Evolutionary conservation across 2,888 invertebrate genomes (phyloP).

Genomic region (Arrhopalites spinosus): DNA sequence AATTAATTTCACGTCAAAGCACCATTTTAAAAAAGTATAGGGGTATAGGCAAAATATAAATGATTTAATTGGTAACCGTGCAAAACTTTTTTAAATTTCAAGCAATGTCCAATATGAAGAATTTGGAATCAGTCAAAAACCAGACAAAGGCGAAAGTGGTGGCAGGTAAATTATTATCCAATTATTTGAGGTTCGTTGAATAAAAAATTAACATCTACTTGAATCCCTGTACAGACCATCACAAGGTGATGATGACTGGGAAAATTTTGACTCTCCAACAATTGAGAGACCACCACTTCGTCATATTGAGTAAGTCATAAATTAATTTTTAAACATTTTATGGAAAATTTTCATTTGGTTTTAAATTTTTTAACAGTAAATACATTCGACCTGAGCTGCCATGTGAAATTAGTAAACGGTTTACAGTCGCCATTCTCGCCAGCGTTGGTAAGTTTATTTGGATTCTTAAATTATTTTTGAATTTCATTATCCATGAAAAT

Average conservation of each 20-base stretch:
- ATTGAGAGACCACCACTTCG: slow-evolving; percentile 79
- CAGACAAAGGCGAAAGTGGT: slow-evolving; percentile 47
- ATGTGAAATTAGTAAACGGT: slow-evolving; percentile 75
- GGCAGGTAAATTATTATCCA: slow-evolving; percentile 49
- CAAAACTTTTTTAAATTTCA: slow-evolving; percentile 52
- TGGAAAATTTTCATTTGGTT: too few relatives aligned
- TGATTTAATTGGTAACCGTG: background rate
- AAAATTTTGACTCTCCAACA: slow-evolving; percentile 50
- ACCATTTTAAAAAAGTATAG: background rate
- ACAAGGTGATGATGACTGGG: slow-evolving; percentile 46
- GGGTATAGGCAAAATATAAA: background rate
- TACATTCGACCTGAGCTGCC: slow-evolving; percentile 86
- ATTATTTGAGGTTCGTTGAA: background rate
- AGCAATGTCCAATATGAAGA: slow-evolving; percentile 70
- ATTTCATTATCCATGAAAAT: background rate
- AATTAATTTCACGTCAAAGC: too few relatives aligned
- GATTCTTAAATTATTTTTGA: background rate
- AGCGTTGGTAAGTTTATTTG: slow-evolving; percentile 67
- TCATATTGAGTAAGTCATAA: too few relatives aligned
- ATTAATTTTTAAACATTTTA: too few relatives aligned
- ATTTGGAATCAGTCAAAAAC: slow-evolving; percentile 65
- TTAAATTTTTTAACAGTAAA: too few relatives aligned
- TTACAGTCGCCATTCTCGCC: slow-evolving; percentile 83
- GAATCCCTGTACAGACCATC: slow-evolving; percentile 7
- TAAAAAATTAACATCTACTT: background rate